phyloP scores from a whole-genome alignment of 1,140 invertebrate genomes.

The Drosophila orena region DNA sequence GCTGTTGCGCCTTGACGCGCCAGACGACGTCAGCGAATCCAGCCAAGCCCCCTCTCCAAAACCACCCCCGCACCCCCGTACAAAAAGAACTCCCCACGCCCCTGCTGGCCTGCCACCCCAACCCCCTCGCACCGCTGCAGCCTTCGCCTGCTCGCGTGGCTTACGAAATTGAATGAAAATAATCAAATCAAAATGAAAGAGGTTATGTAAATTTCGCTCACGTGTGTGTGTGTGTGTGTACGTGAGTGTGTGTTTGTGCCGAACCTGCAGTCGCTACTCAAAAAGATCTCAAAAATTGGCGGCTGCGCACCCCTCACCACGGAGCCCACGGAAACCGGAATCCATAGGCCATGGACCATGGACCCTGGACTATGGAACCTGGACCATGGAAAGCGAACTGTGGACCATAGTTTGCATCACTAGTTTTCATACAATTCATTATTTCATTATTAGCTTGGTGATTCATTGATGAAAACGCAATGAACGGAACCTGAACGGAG shows the following conservation, averaged over 20 bases:
- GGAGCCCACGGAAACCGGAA: no score
- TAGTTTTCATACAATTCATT: no score
- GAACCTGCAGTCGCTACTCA: no score
- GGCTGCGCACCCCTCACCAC: no score
- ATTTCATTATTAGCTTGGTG: no score
- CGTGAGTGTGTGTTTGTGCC: background rate
- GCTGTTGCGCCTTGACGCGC: constrained; percentile 53
- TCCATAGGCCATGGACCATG: no score
- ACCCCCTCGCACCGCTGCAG: background rate
- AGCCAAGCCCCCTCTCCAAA: background rate
- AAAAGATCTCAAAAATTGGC: no score
- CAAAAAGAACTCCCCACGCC: background rate
- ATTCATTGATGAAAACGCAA: no score
- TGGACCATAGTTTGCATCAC: no score
- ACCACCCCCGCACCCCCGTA: background rate
- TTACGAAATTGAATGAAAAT: constrained; percentile 76
- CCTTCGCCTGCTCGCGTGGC: constrained; percentile 52
- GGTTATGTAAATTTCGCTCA: constrained; percentile 75
- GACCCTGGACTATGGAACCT: no score
- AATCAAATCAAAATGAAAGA: constrained; percentile 74
- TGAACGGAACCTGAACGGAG: no score
- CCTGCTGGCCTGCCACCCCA: background rate
- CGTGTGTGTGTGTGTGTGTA: constrained; percentile 25
- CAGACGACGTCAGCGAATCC: constrained; percentile 16
- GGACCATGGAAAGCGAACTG: no score